These are phyloP conservation scores for Iguana delicatissima DNA, from an alignment of 2,797 vertebrate genomes.

Conservation along the genomic window DNA sequence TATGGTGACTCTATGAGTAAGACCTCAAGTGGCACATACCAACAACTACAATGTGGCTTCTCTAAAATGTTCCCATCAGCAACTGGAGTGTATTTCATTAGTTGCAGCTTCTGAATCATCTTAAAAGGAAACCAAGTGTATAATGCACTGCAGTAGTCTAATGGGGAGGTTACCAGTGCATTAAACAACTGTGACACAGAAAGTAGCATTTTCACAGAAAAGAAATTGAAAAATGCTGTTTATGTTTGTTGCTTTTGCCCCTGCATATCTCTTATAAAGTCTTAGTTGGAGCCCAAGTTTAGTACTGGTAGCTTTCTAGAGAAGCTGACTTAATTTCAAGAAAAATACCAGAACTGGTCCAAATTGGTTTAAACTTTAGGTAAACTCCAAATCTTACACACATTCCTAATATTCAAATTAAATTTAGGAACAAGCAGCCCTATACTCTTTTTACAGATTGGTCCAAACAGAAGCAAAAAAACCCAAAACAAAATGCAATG, in stretches of 20 bases:
- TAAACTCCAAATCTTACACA: background rate
- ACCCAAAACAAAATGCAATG: background rate
- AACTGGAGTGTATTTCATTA: too few relatives aligned
- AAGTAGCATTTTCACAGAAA: too few relatives aligned
- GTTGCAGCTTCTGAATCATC: too few relatives aligned
- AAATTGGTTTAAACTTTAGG: background rate
- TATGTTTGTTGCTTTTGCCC: background rate
- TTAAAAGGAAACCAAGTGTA: too few relatives aligned
- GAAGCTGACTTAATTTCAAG: background rate
- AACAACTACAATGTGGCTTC: too few relatives aligned
- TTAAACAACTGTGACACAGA: too few relatives aligned
- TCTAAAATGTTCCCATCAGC: too few relatives aligned
- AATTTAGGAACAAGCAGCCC: background rate
- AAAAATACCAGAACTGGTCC: background rate
- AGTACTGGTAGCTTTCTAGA: background rate
- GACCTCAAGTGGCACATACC: too few relatives aligned
- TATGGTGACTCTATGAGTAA: too few relatives aligned
- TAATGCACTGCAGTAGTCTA: too few relatives aligned
- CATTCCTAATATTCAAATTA: constrained; percentile 23
- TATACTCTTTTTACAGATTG: constrained; percentile 20
- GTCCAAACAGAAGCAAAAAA: constrained; percentile 43
- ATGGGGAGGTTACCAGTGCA: too few relatives aligned
- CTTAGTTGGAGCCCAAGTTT: background rate
- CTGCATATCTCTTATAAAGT: background rate
- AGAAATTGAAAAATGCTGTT: background rate